Evolutionary conservation across 2,797 vertebrate species (phyloP), one percentile per base, ranked within the genome.

Genomic region (Melanotaenia pygmaea): DNA sequence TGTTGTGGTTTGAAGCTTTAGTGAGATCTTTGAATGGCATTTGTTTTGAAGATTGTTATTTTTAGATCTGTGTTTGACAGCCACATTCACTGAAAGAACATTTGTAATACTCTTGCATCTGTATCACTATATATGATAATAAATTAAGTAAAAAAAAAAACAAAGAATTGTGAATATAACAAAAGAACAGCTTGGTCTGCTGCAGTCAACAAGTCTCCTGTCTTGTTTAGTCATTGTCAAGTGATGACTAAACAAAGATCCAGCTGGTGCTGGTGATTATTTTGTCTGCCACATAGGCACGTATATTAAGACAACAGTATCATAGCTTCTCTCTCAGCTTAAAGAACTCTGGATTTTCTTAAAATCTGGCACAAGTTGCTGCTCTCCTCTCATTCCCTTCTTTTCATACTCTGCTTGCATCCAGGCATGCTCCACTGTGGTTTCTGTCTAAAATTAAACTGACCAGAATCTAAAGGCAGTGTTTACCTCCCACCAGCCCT

Each of bases 391-490:
- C 37, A 53, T 60, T 35, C 20, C 45, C 38, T n/a, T 37, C 70
- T 71, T 38, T 74, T 54, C 64, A 59, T 72, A 50, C 37, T 57
- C 50, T 76, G 32, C 37, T 64, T 59, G 64, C 67, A 40, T 67
- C 65, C 65, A 67, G 62, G 16, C 60, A 50, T 30, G 70, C 38
- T 77, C 53, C 72, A 16, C 66, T 84, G 79, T 64, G 82, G 86
- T 83, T 88, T 79, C 69, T 69, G 22, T 8, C 86, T 79, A 85
- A 92, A 92, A 89, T 82, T 77, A 72, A 80, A 64, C 65, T 81
- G 86, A 90, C 88, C 83, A 67, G 57, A 86, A 47, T 70, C 78
- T 79, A 67, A 38, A 30, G 63, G 67, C 11, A 3, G 60, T 82
- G 59, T 73, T 83, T 74, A 71, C 24, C 62, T 85, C 75, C 67